Base-by-base conservation (phyloP, 35 echinoderm and acorn worm genomes). In the Heliocidaris erythrogramma region DNA sequence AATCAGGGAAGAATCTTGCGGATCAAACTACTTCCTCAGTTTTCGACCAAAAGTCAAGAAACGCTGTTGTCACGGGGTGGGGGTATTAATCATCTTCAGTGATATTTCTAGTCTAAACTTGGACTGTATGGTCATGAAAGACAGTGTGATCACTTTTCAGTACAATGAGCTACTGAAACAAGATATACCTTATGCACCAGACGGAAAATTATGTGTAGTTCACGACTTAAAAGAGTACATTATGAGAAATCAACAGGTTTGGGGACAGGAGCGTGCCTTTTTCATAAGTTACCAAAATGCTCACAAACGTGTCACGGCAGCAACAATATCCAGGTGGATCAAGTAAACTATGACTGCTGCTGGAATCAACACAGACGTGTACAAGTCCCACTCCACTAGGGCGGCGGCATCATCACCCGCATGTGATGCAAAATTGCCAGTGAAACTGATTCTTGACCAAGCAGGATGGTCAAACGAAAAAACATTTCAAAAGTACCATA, bases 211-310 rank as follows among this genome's bases (percentile, higher is more conserved):
- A n/a, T n/a, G n/a, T n/a, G n/a, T n/a, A n/a, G n/a, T n/a, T n/a
- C n/a, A n/a, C n/a, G n/a, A n/a, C n/a, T n/a, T n/a, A n/a, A n/a
- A n/a, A n/a, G n/a, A n/a, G n/a, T n/a, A n/a, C n/a, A n/a, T n/a
- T n/a, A n/a, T n/a, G n/a, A n/a, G n/a, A n/a, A n/a, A n/a, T n/a
- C n/a, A n/a, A n/a, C n/a, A n/a, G n/a, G n/a, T n/a, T n/a, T n/a
- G n/a, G n/a, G n/a, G n/a, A n/a, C n/a, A n/a, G n/a, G n/a, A n/a
- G 65, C 92, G 30, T 30, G 30, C 53, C 49, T 48, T 97, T 94
- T n/a, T 97, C 85, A 65, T 97, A 12, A 97, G 96, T 86, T 97
- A 95, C 90, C 69, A 92, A 93, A 95, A 93, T 49, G n/a, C n/a
- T n/a, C n/a, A n/a, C n/a, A n/a, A n/a, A n/a, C n/a, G n/a, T n/a